A percentile compares a stretch with the other conserved stretches of the same genome.
These are phyloP conservation scores for Amblyornis subalaris DNA, from an alignment of 2,113 vertebrate species.

Conservation along the genomic window DNA sequence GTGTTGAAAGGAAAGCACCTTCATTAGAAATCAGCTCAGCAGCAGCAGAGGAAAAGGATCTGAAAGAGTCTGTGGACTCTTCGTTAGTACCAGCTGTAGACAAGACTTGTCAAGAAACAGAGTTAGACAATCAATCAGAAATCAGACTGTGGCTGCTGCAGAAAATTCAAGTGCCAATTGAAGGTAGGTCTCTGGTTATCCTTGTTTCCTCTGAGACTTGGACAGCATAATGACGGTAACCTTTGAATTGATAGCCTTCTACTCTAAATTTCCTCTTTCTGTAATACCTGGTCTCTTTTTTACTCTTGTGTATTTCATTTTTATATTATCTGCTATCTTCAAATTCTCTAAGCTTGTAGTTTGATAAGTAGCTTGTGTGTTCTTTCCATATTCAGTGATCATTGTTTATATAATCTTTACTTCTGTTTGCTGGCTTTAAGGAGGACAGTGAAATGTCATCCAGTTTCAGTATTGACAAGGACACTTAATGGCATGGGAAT, in stretches of 20 bases:
- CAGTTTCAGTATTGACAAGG: background rate
- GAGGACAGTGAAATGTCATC: background rate
- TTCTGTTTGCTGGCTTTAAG: background rate
- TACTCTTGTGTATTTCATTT: background rate
- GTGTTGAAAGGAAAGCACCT: constrained; percentile 47
- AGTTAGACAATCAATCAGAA: constrained; percentile 83
- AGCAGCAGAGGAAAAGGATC: constrained; percentile 49
- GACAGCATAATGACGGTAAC: background rate
- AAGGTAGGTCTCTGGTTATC: constrained; percentile 78
- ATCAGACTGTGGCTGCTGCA: constrained; percentile 88
- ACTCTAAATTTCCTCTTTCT: background rate
- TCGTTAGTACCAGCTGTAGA: constrained; percentile 63
- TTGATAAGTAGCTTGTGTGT: background rate
- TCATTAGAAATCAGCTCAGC: constrained; percentile 34
- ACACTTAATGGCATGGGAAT: background rate
- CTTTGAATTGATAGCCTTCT: background rate
- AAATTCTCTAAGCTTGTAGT: background rate
- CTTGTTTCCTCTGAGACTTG: constrained; percentile 24
- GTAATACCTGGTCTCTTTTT: background rate
- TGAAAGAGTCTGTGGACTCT: constrained; percentile 57
- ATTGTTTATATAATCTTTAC: background rate
- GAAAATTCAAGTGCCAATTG: constrained; percentile 93
- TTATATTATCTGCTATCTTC: background rate
- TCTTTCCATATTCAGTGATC: background rate
- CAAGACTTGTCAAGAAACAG: constrained; percentile 60